These are phyloP conservation scores for Pachycephala philippinensis DNA, from an alignment of 2,113 vertebrate species.

Conservation along the genomic window DNA sequence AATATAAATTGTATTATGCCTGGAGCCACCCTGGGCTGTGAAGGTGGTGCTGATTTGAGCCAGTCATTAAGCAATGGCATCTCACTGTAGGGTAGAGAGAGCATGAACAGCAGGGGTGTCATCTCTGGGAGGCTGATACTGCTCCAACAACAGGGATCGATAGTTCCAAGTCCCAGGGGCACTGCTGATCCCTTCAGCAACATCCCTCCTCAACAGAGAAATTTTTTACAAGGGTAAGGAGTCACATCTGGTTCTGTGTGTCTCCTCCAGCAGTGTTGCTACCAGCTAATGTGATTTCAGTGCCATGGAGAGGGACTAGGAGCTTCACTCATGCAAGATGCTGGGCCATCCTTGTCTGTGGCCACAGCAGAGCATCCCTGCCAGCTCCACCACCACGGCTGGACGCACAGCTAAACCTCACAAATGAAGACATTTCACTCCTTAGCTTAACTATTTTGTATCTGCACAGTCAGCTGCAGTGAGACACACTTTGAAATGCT, in stretches of 20 bases:
- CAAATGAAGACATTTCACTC: neutral
- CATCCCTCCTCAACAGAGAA: neutral
- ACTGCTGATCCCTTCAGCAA: neutral
- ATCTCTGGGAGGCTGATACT: neutral
- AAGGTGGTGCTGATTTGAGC: neutral
- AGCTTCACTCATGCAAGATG: fast-evolving
- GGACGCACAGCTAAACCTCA: neutral
- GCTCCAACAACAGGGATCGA: fast-evolving
- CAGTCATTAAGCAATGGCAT: neutral
- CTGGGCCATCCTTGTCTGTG: fast-evolving
- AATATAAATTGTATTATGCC: neutral
- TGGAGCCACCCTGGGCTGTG: neutral
- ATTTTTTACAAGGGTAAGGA: neutral
- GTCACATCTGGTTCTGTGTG: neutral
- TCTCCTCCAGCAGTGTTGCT: neutral
- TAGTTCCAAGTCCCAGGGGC: neutral
- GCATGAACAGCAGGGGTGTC: fast-evolving
- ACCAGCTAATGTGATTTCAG: neutral
- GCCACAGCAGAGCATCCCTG: fast-evolving
- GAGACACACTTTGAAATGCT: fast-evolving
- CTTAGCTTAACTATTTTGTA: neutral
- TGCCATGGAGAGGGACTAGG: fast-evolving
- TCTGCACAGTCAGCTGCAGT: neutral
- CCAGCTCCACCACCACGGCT: fast-evolving
- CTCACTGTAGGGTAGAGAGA: fast-evolving